Base-by-base conservation (phyloP, 1,140 invertebrate genomes). In the Drosophila dunni region DNA sequence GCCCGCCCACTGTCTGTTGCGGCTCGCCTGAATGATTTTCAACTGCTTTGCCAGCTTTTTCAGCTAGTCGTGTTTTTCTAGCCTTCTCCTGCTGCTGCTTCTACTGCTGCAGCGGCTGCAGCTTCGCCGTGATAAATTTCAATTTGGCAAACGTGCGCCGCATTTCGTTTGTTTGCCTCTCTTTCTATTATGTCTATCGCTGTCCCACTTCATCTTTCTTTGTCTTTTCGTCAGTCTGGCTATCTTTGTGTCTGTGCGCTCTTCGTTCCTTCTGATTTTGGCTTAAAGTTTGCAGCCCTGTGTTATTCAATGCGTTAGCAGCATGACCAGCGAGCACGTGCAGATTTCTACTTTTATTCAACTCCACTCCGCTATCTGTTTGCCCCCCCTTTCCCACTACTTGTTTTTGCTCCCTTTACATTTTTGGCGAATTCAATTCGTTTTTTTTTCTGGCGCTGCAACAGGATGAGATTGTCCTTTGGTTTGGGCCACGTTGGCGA, bases 121-220 rank as follows among this genome's bases (percentile, higher is more conserved):
- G 56, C 56, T 29, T 78, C 66, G 65, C 8, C 71, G 66, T 78
- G 61, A 62, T 71, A 78, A 75, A 75, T 79, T 79, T 79, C 76
- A 79, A 79, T 79, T 79, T 79, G 66, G 66, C 66, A 75, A 79
- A 79, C 76, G 76, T 79, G 76, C 56, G 56, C 36, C 57, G 76
- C 73, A 79, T 76, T 63, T 69, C 63, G n/a, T 58, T 58, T 66
- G 62, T 63, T 7, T 29, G 13, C 24, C 36, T 15, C 15, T 38
- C 13, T 40, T 38, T 20, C 1, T 38, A 57, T 56, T 8, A 10
- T 44, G 24, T 54, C 3, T 33, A 51, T 13, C 33, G 5, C 45
- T 56, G 7, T 44, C 5, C 17, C 17, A 38, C 17, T 34, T 15
- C 54, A n/a, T 50, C 20, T 7, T 7, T 42, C n/a, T 17, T 15